A percentile compares a stretch with the other conserved stretches of the same genome.
Conservation (phyloP, 2,113 vertebrate genomes). For the Onychorhynchus coronatus region DNA sequence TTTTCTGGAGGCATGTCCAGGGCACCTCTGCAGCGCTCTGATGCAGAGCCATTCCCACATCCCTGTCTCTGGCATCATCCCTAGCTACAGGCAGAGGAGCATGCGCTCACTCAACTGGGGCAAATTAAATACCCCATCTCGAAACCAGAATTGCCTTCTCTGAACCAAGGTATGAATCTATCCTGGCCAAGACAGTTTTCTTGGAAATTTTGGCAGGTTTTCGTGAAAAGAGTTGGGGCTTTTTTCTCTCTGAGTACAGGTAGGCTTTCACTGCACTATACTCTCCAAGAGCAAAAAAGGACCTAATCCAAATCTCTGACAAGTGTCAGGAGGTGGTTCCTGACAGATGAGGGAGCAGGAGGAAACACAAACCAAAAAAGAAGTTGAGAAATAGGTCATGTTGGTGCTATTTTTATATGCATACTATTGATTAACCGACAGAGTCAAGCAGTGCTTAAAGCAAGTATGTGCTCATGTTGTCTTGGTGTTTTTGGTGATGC, state of each 20-base stretch:
- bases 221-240: not conserved
- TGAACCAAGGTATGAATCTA: not conserved
- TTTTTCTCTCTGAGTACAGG: not conserved
- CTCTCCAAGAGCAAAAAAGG: not conserved
- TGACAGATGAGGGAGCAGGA: not conserved
- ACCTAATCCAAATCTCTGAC: not conserved
- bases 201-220: not conserved
- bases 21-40: not conserved
- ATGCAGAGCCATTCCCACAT: fast-evolving
- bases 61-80: fast-evolving
- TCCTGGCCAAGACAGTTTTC: not conserved
- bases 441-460: not conserved
- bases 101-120: fast-evolving
- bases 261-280: not conserved
- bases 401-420: not conserved
- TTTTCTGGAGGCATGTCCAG: not conserved
- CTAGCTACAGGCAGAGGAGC: not conserved
- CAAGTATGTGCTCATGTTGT: not conserved
- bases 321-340: not conserved
- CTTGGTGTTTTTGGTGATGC: not conserved
- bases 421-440: not conserved
- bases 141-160: not conserved
- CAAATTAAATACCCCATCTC: fast-evolving
- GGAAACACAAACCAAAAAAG: not conserved
- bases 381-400: not conserved